Evolutionary conservation across 2,888 invertebrate species (phyloP), one percentile per base, ranked within the genome.

Genomic region (Drosophila hamatofila): DNA sequence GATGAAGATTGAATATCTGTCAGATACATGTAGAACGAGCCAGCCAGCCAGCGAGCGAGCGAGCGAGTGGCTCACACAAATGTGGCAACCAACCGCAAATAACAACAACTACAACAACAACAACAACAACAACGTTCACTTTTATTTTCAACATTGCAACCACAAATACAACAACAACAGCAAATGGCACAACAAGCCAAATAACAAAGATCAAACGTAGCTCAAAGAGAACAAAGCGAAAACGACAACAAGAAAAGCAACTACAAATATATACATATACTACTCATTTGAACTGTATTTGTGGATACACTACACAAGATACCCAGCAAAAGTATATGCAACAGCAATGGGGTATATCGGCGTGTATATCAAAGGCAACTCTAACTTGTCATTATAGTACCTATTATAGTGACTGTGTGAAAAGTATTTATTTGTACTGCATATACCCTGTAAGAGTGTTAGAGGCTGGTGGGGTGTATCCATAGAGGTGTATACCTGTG

Each of bases 1-100:
- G 81, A 83, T 83, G 83, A 81, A 81, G 81, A 81, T 81, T 81
- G 81, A 85, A 88, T 88, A 87, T 85, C 89, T 85, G 79, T 78
- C 83, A 83, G 83, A 73, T 88, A 85, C 66, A 63, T 65, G 59
- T 75, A 39, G 62, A 42, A 67, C 52, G 63, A 30, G 62, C 18
- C 64, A 61, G 54, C 30, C 62, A 64, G 56, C 52, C n/a, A 46
- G 56, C 8, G 11, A 35, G 61, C 64, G 16, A 63, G 49, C 54
- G 44, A 51, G 57, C 51, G 51, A 51, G 58, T 62, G 25, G 41
- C 48, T 59, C 39, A 44, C 25, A 44, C 65, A 61, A 55, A 54
- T 70, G 67, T 73, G 75, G 63, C 75, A 78, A 61, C 62, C 41
- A 65, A 63, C 62, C 59, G 23, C 51, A 52, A 35, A 14, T 33